These are phyloP conservation scores for Phasianus colchicus DNA, from an alignment of 2,113 vertebrate species.

Conservation along the genomic window DNA sequence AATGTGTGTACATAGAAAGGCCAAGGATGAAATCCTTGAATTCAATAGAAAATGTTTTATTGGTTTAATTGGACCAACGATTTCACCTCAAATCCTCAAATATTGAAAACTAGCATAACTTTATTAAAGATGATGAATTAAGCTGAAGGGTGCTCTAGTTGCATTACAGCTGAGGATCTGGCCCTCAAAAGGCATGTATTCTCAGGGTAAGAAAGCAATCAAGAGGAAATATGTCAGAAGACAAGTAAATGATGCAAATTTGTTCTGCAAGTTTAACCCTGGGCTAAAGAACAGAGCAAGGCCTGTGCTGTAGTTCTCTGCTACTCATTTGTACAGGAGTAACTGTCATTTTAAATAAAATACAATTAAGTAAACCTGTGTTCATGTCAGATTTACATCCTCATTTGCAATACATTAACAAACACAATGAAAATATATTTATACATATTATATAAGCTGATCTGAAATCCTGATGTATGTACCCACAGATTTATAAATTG, in stretches of 20 bases:
- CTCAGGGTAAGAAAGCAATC: background rate
- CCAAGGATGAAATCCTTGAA: background rate
- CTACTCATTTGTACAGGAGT: background rate
- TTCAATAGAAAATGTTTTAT: slow-evolving; percentile 18
- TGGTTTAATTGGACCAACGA: slow-evolving; percentile 46
- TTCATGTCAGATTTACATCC: slow-evolving; percentile 11
- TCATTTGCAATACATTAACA: slow-evolving; percentile 45
- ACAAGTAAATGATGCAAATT: slow-evolving; percentile 32
- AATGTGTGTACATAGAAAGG: background rate
- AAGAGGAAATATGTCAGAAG: slow-evolving; percentile 15
- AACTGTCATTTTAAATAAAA: slow-evolving; percentile 27
- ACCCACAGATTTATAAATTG: slow-evolving; percentile 48
- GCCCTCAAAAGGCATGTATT: background rate
- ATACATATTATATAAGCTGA: slow-evolving; percentile 17
- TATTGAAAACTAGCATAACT: background rate
- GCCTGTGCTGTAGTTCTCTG: background rate
- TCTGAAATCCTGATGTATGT: slow-evolving; percentile 30
- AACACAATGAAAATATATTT: slow-evolving; percentile 55
- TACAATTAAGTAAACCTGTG: slow-evolving; percentile 21
- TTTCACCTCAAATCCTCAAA: slow-evolving; percentile 21
- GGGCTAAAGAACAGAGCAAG: background rate
- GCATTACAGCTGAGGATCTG: slow-evolving; percentile 20
- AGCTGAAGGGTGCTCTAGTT: slow-evolving; percentile 12
- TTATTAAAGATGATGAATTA: slow-evolving; percentile 9
- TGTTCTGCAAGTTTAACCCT: slow-evolving; percentile 19